Evolutionary conservation across 2,888 invertebrate species (phyloP).

Genomic region (Nemotelus nigrinus): DNA sequence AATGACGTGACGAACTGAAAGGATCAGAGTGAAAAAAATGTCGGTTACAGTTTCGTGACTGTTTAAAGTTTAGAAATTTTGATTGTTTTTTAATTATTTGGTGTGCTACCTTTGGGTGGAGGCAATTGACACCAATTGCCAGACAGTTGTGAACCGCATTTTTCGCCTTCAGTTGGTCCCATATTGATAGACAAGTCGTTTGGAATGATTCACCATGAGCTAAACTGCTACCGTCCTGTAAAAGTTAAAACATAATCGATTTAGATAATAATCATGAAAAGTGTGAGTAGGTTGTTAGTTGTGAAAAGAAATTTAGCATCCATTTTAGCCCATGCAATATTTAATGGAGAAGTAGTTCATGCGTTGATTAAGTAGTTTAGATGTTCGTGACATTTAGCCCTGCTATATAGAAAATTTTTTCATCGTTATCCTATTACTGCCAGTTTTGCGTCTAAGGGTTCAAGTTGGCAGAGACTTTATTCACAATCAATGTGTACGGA

Average conservation of each 20-base stretch:
- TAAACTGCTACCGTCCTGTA: conserved; percentile 70
- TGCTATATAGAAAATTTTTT: no score
- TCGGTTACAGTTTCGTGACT: background rate
- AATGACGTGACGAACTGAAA: conserved; percentile 70
- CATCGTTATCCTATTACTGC: no score
- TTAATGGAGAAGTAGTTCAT: no score
- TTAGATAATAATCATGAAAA: no score
- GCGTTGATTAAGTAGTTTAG: no score
- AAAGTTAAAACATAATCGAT: background rate
- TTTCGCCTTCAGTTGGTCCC: conserved; percentile 69
- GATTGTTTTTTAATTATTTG: background rate
- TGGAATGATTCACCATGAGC: conserved; percentile 85
- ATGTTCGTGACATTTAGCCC: no score
- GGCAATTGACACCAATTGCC: conserved; percentile 91
- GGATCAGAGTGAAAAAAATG: background rate
- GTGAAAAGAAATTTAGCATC: no score
- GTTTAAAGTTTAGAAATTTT: background rate
- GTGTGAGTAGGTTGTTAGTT: no score
- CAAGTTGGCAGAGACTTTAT: no score
- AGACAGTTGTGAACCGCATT: conserved; percentile 74
- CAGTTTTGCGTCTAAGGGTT: no score
- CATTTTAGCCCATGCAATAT: no score
- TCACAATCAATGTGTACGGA: no score
- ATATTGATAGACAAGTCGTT: conserved; percentile 77
- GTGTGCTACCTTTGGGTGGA: conserved; percentile 68